Evolutionary conservation across 2,888 invertebrate species (phyloP), one percentile per base, ranked within the genome.

Genomic region (Diaprepes abbreviatus): DNA sequence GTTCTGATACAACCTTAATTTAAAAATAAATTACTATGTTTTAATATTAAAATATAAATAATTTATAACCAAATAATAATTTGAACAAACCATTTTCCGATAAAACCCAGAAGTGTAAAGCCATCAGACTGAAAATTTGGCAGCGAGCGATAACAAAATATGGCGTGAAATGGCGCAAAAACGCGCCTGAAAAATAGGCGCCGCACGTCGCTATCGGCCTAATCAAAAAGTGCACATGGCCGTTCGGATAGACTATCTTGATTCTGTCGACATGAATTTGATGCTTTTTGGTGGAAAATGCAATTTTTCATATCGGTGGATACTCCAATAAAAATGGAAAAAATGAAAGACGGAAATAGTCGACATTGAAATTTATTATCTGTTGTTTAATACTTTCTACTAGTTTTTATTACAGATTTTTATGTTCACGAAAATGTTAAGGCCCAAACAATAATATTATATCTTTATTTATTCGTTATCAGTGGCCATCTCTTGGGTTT

Each of bases 161-260:
- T 69, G 66, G 69, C 65, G 63, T 59, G 58, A 69, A 69, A 72
- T 70, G 66, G 70, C 52, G 52, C 63, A 70, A 72, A 70, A 72
- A 72, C 40, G 52, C 63, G 50, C 33, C 48, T 19, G 65, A 70
- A 70, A 70, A 70, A 57, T 65, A 31, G 70, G 36, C 43, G 33
- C 48, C 35, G 36, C 60, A 28, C 59, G 43, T 43, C 65, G 57
- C 66, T 66, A 70, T 57, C 63, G 48, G 40, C 48, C 45, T 63
- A 59, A 67, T 65, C 70, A 55, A 65, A 60, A 65, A 65, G 28
- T 54, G 48, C 70, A 70, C 70, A 65, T 65, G 70, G 60, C 59
- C 43, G 45, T 65, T 58, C 58, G 66, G 66, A 58, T 45, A 1
- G 24, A 14, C 58, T 66, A 66, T 66, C 66, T 17, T 38, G 66